Evolutionary conservation across 23 tunicate species (phyloP).

Genomic region (Halocynthia roretzi): DNA sequence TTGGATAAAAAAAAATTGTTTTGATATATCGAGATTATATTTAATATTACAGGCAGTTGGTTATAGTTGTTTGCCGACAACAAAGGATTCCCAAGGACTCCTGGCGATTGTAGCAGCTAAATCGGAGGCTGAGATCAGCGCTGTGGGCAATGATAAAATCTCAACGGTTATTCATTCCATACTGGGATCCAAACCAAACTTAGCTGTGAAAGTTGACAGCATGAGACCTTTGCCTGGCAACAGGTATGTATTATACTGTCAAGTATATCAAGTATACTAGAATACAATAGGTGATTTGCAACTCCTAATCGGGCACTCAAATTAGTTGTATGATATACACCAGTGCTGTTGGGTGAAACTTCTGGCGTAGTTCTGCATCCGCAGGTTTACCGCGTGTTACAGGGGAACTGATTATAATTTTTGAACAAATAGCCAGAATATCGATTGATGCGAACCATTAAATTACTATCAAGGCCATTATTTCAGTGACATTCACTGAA

Average conservation of each 20-base stretch:
- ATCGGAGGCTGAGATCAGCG: slow-evolving; percentile 50
- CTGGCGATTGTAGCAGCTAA: slow-evolving; percentile 53
- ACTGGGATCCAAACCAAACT: slow-evolving; percentile 42
- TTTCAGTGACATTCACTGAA: too few relatives aligned
- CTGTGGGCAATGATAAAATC: slow-evolving; percentile 37
- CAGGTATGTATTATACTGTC: slow-evolving; percentile 37
- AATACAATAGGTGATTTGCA: too few relatives aligned
- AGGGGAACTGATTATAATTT: too few relatives aligned
- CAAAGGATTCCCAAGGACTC: slow-evolving; percentile 73
- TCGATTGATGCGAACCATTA: too few relatives aligned
- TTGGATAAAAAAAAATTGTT: neutral
- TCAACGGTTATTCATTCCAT: slow-evolving; percentile 61
- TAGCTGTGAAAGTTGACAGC: slow-evolving; percentile 59
- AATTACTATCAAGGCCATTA: too few relatives aligned
- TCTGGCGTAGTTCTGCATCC: too few relatives aligned
- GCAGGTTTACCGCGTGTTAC: too few relatives aligned
- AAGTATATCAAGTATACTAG: neutral
- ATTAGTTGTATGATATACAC: too few relatives aligned
- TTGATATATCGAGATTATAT: neutral
- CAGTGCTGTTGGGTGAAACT: too few relatives aligned
- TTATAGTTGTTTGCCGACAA: slow-evolving; percentile 81
- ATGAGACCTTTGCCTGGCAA: slow-evolving; percentile 53
- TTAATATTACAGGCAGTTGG: slow-evolving; percentile 66
- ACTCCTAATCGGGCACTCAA: too few relatives aligned
- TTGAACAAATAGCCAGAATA: too few relatives aligned